A percentile compares a stretch with the other conserved stretches of the same genome.
These are phyloP conservation scores for Temnothorax longispinosus DNA, from an alignment of 1,140 invertebrate species.

Conservation along the genomic window DNA sequence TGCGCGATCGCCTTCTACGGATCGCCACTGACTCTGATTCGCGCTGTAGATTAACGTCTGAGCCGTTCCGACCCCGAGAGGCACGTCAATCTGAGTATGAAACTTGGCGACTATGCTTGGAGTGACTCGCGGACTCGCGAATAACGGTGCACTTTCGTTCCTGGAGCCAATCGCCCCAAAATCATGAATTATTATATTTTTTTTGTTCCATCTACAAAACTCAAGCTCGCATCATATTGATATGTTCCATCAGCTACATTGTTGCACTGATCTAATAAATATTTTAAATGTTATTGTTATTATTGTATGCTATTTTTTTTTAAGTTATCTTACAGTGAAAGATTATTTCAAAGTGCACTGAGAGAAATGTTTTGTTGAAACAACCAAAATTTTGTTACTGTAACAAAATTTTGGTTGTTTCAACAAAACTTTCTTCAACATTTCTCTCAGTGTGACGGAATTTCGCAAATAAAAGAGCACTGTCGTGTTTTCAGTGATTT, in stretches of 20 bases:
- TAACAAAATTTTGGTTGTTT: no score
- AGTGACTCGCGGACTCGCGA: conserved; percentile 20
- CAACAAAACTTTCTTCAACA: no score
- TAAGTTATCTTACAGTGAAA: not conserved
- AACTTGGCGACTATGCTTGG: conserved; percentile 19
- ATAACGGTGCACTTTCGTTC: conserved; percentile 27
- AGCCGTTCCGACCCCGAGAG: not conserved
- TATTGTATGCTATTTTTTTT: no score
- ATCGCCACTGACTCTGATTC: conserved; percentile 60
- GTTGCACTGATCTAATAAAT: not conserved
- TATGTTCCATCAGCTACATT: not conserved
- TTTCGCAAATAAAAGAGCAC: not conserved
- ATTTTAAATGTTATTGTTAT: not conserved
- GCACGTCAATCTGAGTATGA: conserved; percentile 29
- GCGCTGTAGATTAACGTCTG: conserved; percentile 49
- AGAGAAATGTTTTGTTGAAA: no score
- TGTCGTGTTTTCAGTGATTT: not conserved
- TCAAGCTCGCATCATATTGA: not conserved
- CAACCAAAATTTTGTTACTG: no score
- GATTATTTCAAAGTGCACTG: not conserved
- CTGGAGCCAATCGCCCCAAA: not conserved
- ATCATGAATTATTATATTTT: not conserved
- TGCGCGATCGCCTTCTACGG: conserved; percentile 72
- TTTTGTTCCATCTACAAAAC: not conserved
- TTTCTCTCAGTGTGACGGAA: no score